Evolutionary conservation across 1,140 invertebrate genomes (phyloP), one percentile per base, ranked within the genome.

Genomic region (Anthonomus grandis): DNA sequence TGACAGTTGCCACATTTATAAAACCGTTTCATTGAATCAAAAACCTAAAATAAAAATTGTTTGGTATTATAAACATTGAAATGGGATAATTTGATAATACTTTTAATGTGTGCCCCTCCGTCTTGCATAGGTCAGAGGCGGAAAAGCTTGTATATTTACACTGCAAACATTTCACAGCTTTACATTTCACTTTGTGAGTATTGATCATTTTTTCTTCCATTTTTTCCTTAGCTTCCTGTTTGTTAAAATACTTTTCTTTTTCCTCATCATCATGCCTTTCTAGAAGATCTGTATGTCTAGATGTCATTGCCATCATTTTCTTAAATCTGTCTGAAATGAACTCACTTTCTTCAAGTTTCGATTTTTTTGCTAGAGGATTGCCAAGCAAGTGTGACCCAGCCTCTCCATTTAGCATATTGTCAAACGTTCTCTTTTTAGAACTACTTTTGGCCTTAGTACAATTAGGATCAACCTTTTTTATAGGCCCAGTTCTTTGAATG

Each of bases 161-260:
- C 72, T 87, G 79, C n/a, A 82, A 69, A 75, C 94, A 97, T 46
- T 81, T 82, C 1, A 95, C 88, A n/a, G 93, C 91, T 74, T 91
- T 93, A 64, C 89, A 92, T 19, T 80, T 74, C 15, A 96, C 74
- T 75, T 93, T 89, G 67, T 79, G 92, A 4, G 91, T 95, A 27
- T 79, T 83, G 15, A 86, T 70, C 90, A 97, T 93, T 75, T 96
- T 95, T 50, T 94, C 87, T 71, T 97, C 94, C 81, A 95, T 85
- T 61, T 81, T 81, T 74, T 97, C 94, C 68, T 93, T 96, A 59
- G 85, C 84, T 72, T 95, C 93, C 45, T 95, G 70, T 68, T 88
- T 89, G 56, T 85, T 81, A 60, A 96, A 97, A 71, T 97, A 96
- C 63, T 90, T 86, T 13, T 93, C 88, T 68, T 90, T 79, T 53